Evolutionary conservation across 2,113 vertebrate genomes (phyloP), one percentile per base, ranked within the genome.

Genomic region (Deroptyus accipitrinus): DNA sequence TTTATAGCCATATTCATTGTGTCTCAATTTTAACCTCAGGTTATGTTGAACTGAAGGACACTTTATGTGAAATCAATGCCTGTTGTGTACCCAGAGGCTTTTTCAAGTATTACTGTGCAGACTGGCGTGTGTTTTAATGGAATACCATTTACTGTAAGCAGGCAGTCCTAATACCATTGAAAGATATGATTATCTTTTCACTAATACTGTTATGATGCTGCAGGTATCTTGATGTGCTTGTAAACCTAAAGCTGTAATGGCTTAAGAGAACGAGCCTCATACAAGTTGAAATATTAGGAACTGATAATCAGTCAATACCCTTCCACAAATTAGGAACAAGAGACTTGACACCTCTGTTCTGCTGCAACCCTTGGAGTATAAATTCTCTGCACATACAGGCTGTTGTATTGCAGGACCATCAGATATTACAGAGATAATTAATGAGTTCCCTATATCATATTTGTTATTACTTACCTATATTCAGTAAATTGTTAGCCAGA

Each of bases 261-360:
- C 82, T 86, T 62, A 17, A 54, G 55, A 92, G 79, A 94, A 86
- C 30, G 4, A 22, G 1, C 79, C 80, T 41, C 25, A 22, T 23
- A 48, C 61, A 86, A 90, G 75, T 44, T 95, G 96, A 93, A 83
- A 73, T 93, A 69, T 51, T 86, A 73, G 59, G 70, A 83, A 42
- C 80, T 88, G 84, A 94, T 28, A 39, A 77, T 76, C 13, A 33
- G 55, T 35, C 37, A 63, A 39, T 72, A 4, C 9, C 24, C 17
- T 39, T 73, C 44, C 10, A 23, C 13, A 49, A 51, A 70, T 5
- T 1, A 59, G 17, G 44, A 55, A 12, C 28, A 22, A 78, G 30
- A 77, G 77, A 25, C 35, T 19, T 73, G 75, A 75, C 85, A 52
- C 24, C 35, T 74, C 55, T 52, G 35, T 10, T 22, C 20, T 25